These are phyloP conservation scores for Semaprochilodus insignis DNA, from an alignment of 2,797 vertebrate species.

Conservation along the genomic window DNA sequence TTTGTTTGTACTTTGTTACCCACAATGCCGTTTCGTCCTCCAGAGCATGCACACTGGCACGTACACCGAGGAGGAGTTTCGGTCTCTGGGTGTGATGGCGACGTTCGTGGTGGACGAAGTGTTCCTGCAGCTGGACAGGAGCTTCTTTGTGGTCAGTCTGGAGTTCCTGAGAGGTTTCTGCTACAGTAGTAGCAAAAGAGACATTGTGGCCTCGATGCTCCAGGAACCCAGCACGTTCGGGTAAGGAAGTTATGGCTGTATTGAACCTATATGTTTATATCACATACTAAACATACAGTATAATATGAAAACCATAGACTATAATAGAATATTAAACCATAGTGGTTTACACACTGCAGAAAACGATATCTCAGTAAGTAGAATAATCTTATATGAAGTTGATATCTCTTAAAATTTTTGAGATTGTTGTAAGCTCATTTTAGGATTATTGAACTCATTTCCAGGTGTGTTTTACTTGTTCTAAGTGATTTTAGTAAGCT, in stretches of 20 bases:
- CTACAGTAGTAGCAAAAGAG: conserved; percentile 74
- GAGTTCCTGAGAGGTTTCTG: conserved; percentile 73
- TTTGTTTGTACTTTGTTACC: neutral
- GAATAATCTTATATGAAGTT: no score
- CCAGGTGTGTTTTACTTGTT: no score
- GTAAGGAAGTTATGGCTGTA: conserved; percentile 61
- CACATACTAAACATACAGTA: no score
- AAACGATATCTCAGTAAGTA: no score
- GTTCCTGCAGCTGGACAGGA: conserved; percentile 74
- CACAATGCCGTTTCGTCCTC: conserved; percentile 21
- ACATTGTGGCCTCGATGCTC: conserved; percentile 74
- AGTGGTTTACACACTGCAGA: no score
- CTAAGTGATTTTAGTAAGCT: no score
- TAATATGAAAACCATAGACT: no score
- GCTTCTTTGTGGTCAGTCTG: conserved; percentile 73
- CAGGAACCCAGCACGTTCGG: conserved; percentile 74
- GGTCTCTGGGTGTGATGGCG: conserved; percentile 77
- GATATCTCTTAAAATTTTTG: no score
- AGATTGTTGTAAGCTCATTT: no score
- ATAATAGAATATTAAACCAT: no score
- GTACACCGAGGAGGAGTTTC: conserved; percentile 79
- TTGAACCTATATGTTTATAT: no score
- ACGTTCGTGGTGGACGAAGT: conserved; percentile 78
- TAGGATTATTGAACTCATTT: no score
- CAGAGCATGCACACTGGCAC: conserved; percentile 75